phyloP scores from a whole-genome alignment of 2,113 vertebrate species.

The Scalopus aquaticus region DNA sequence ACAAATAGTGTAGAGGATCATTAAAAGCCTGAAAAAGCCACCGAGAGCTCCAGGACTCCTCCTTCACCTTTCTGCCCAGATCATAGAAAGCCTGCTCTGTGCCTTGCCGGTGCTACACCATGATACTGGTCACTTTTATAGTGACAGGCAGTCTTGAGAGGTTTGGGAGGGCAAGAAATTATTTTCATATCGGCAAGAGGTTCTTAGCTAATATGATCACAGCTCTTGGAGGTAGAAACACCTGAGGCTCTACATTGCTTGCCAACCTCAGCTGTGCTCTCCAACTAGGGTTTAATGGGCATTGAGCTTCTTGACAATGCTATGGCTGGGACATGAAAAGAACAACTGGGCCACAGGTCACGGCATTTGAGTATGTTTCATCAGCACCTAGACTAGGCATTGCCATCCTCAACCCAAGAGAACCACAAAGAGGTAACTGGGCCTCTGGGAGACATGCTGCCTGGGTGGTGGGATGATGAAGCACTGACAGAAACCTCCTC shows the following conservation, averaged over 20 bases:
- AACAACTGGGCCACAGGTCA: neutral
- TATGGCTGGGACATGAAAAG: neutral
- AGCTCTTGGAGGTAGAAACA: neutral
- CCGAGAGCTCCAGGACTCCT: no score
- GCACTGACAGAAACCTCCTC: neutral
- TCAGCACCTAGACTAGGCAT: neutral
- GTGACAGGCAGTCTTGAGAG: neutral
- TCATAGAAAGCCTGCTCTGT: no score
- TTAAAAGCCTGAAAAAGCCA: no score
- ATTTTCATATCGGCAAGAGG: neutral
- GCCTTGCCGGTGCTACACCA: no score
- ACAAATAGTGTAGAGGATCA: no score
- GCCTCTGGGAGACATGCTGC: neutral
- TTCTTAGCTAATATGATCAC: neutral
- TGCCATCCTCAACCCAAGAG: neutral
- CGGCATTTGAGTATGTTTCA: neutral
- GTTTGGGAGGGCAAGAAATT: neutral
- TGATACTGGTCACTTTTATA: neutral
- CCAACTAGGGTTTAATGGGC: neutral
- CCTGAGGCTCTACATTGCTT: neutral
- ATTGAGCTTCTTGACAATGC: neutral
- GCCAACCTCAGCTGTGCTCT: neutral
- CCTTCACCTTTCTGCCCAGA: no score
- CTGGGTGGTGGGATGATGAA: no score
- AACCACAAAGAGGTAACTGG: neutral